Percentiles rank a stretch among this genome's conserved stretches.
phyloP scores from a whole-genome alignment of 2,113 vertebrate genomes.

The Dipodomys stephensi region DNA sequence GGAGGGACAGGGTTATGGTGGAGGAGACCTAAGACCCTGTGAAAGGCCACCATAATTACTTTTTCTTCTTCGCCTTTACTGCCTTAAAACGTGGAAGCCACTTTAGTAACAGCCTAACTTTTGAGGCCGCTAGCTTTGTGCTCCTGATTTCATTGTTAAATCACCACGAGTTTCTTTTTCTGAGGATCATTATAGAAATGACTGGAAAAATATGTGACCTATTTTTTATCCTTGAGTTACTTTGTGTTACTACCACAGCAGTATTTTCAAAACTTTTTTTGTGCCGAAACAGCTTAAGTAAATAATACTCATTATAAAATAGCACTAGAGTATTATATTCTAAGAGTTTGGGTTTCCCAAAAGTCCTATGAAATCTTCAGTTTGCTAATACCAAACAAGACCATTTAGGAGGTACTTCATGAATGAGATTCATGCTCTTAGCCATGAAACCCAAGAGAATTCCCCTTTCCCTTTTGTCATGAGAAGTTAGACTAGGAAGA shows the following conservation, averaged over 20 bases:
- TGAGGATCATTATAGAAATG: neutral
- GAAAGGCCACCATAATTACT: neutral
- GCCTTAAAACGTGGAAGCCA: too few relatives aligned
- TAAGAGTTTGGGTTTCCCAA: neutral
- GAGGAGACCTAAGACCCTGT: neutral
- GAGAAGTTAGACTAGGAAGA: neutral
- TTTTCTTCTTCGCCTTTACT: neutral
- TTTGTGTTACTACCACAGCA: neutral
- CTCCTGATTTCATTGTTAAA: neutral
- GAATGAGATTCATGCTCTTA: neutral
- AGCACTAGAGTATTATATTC: neutral
- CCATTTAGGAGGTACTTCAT: neutral
- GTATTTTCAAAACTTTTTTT: neutral
- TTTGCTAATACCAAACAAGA: neutral
- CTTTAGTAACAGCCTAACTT: neutral
- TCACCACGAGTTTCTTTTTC: neutral
- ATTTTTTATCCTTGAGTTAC: neutral
- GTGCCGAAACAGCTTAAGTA: neutral
- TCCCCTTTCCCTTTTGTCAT: too few relatives aligned
- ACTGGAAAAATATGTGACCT: neutral
- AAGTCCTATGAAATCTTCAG: neutral
- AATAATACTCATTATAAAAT: neutral
- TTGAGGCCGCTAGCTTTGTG: neutral
- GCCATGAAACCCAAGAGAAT: neutral
- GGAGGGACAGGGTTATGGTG: fast-evolving